Base-by-base conservation (phyloP, 1,140 invertebrate genomes). In the Atta cephalotes region DNA sequence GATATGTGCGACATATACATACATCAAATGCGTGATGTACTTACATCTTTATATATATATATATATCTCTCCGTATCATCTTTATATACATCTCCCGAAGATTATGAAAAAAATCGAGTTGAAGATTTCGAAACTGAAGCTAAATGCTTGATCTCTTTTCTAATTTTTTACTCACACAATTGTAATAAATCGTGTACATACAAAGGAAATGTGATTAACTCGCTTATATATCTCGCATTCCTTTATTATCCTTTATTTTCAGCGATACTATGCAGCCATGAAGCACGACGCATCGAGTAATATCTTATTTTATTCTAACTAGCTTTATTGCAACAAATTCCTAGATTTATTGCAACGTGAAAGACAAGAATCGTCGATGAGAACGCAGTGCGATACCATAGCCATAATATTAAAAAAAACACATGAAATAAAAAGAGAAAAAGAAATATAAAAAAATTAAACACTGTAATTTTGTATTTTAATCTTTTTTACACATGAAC, bases 401-500 rank as follows among this genome's bases (percentile, higher is more conserved):
- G 28, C 9, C 31, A 21, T 21, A 51, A 84, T 84, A 21, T 49
- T 31, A 7, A 18, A 63, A 35, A 39, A 63, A 3, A n/a, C 18
- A 39, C 16, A 25, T 2, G 12, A n/a, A 81, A 51, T 62, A 14
- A 81, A 78, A 71, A 21, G 3, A 16, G 18, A 51, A 35, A 70
- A 58, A 39, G 35, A 56, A 25, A 60, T 25, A 12, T 39, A 14
- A 39, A 60, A 25, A 14, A 49, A 85, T 51, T 71, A 9, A 74
- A 89, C 85, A 56, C 70, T 91, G 84, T 91, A 91, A 91, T 91
- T n/a, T 91, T 91, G 79, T 91, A 91, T 87, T 88, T 81, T 91
- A 80, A 88, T 90, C 62, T 90, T 89, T 88, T 89, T 87, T 88
- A 89, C 81, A 91, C 84, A 72, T 87, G 88, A 86, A 95, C 94